These are phyloP conservation scores for Pseudococcus jackbeardsleyi DNA, from an alignment of 2,888 invertebrate species.

Conservation along the genomic window DNA sequence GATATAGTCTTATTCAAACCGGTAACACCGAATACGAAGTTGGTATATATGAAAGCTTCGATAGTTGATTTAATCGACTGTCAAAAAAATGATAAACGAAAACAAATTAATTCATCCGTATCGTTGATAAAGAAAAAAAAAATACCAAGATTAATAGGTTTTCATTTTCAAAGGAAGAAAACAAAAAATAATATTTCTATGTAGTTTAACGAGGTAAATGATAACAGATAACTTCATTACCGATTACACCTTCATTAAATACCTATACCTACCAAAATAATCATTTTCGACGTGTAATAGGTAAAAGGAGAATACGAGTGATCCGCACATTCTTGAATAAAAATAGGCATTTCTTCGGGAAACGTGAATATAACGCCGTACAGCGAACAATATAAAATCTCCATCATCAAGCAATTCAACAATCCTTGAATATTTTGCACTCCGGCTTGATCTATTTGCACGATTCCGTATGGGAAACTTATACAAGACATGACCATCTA, in stretches of 20 bases:
- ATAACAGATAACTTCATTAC: too few species aligned
- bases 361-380: slow-evolving; percentile 67
- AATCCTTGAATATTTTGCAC: slow-evolving; percentile 68
- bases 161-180: background rate
- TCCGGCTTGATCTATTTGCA: slow-evolving; percentile 72
- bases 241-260: background rate
- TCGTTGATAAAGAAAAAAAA: too few species aligned
- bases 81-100: slow-evolving; percentile 54
- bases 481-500: slow-evolving; percentile 77
- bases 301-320: slow-evolving; percentile 67
- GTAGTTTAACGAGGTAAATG: too few species aligned
- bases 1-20: slow-evolving; percentile 72
- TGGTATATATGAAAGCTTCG: slow-evolving; percentile 76
- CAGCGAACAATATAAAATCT: slow-evolving; percentile 67
- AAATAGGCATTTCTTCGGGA: slow-evolving; percentile 67
- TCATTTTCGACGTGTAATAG: slow-evolving; percentile 67
- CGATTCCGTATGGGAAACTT: slow-evolving; percentile 75
- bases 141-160: too few species aligned
- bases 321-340: slow-evolving; percentile 72
- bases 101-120: background rate
- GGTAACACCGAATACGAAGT: slow-evolving; percentile 75
- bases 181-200: too few species aligned
- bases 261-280: slow-evolving; percentile 73
- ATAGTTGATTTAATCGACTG: slow-evolving; percentile 78
- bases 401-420: slow-evolving; percentile 67